Percentiles rank a stretch among this genome's conserved stretches.
Conservation (phyloP, 1,140 invertebrate species). For the Panagrolaimus sp. region DNA sequence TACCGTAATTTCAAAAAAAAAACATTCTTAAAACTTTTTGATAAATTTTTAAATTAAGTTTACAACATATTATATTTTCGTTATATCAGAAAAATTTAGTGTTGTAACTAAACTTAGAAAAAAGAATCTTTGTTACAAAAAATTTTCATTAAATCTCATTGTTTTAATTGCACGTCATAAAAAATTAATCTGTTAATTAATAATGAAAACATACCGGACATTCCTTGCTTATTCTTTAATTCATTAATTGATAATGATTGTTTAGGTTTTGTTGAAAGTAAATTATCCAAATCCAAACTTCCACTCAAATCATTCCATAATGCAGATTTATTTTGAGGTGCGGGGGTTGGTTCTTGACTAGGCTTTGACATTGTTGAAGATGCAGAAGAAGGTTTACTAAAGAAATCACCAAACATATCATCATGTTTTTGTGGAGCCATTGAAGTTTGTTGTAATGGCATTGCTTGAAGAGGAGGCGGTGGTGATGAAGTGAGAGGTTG, state of each 20-base stretch:
- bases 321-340: not conserved
- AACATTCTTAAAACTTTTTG: no score
- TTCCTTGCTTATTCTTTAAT: not conserved
- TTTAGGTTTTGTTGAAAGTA: conserved; percentile 14
- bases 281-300: conserved; percentile 9
- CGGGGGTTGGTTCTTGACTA: not conserved
- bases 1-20: no score
- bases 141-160: no score
- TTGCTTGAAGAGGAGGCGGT: not conserved
- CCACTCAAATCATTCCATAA: conserved; percentile 4
- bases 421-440: not conserved
- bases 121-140: no score
- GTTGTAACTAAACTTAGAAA: no score
- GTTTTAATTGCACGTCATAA: no score
- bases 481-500: not conserved
- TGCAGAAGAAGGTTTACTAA: not conserved
- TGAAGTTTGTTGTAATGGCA: not conserved
- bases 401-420: not conserved
- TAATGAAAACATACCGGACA: no score
- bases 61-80: no score
- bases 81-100: no score
- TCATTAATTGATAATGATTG: conserved; percentile 4
- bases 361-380: not conserved
- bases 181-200: no score
- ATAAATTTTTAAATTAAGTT: no score